Conservation (phyloP, 2,888 invertebrate species). For the Timandra comae region DNA sequence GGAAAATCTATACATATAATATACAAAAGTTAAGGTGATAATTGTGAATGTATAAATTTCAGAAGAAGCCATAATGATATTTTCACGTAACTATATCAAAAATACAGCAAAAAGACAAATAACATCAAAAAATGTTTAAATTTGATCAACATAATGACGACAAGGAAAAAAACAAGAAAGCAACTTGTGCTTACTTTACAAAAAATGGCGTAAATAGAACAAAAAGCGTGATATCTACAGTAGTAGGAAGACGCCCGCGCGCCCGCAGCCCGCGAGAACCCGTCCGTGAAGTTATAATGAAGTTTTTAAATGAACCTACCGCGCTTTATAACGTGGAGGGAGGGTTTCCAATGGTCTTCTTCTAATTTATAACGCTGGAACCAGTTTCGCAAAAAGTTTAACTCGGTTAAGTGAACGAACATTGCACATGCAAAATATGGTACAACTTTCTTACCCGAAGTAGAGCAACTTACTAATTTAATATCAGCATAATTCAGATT, state of each 20-base stretch:
- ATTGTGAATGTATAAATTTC: no score
- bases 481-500: no score
- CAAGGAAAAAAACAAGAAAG: conserved; percentile 10
- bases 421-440: conserved; percentile 12
- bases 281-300: conserved; percentile 50
- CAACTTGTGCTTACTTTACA: conserved; percentile 17
- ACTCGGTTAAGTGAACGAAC: conserved; percentile 8
- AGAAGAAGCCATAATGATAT: no score
- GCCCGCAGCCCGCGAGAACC: conserved; percentile 21
- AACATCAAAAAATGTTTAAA: neutral
- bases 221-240: conserved; percentile 22
- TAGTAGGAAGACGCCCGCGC: conserved; percentile 7
- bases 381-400: conserved; percentile 18
- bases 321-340: conserved; percentile 40
- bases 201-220: conserved; percentile 15
- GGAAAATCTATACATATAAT: no score
- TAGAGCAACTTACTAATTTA: neutral
- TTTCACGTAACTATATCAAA: no score
- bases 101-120: neutral
- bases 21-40: no score
- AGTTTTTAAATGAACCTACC: conserved; percentile 54
- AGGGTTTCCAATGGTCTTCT: conserved; percentile 44
- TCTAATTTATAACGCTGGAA: conserved; percentile 44
- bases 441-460: neutral
- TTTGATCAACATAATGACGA: no score